Base-by-base conservation (phyloP, 2,797 vertebrate genomes). In the Gambusia yucatana region DNA sequence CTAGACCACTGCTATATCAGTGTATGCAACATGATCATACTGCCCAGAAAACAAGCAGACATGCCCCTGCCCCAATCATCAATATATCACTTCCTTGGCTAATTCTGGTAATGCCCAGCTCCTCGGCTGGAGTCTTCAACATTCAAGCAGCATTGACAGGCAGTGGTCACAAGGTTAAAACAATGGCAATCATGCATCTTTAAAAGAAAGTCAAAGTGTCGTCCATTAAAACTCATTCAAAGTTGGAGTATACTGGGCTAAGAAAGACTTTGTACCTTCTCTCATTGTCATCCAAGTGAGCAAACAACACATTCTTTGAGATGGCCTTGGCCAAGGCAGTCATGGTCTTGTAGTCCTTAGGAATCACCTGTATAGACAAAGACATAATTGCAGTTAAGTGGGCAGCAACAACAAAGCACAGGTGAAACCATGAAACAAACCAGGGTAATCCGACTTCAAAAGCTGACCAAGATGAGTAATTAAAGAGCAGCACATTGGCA, bases 291-390 rank as follows among this genome's bases (percentile, higher is more conserved):
- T 99, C 98, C 79, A 99, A 96, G 86, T 99, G 98, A 85, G 97
- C 97, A 71, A 99, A 99, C 71, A 99, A 97, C 88, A 99, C 98
- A 0, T 99, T 99, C 95, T 97, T 99, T 86, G 98, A 98, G 86
- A 99, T 99, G 87, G 98, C 98, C 87, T 97, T 99, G 70, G 98
- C 98, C 95, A 99, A 91, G 6, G 98, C 98, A 0, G 98, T 98
- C 98, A 99, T 99, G 7, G 98, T 99, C 94, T 99, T 99, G 91
- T 99, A 99, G 96, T 99, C 98, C 91, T 99, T 99, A 57, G 98
- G 98, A 91, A 99, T 99, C 86, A 99, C 98, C 98, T 99, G 94
- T 1, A 9, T 75, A 89, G 75, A 88, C 70, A 81, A 82, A 83
- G 77, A 73, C 77, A 59, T 57, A 77, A 83, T 85, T 84, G 85